phyloP scores from a whole-genome alignment of 1,140 invertebrate species.

The Hypsibius dujardini region DNA sequence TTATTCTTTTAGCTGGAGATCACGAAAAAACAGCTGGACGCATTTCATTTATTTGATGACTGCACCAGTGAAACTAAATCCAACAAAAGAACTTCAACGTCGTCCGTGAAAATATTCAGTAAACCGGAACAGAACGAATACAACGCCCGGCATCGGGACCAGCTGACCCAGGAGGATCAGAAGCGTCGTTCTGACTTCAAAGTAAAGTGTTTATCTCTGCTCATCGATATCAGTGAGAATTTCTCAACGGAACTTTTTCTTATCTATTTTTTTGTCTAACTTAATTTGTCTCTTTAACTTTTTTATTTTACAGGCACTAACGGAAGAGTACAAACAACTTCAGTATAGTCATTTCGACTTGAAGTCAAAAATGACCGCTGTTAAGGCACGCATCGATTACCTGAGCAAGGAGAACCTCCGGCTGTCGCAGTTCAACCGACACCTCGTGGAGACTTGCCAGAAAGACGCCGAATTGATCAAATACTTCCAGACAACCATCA shows the following conservation, averaged over 20 bases:
- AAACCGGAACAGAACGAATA: neutral
- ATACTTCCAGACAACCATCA: neutral
- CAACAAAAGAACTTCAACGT: too few species aligned
- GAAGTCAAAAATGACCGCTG: neutral
- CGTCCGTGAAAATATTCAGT: neutral
- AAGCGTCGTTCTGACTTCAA: neutral
- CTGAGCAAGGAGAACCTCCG: neutral
- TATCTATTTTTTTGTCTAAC: neutral
- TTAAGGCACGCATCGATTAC: neutral
- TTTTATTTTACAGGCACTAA: neutral
- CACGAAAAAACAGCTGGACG: too few species aligned
- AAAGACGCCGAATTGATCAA: constrained; percentile 4
- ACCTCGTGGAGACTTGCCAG: neutral
- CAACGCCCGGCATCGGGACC: neutral
- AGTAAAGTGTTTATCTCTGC: neutral
- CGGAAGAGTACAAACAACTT: neutral
- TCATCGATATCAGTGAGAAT: neutral
- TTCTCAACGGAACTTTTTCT: too few species aligned
- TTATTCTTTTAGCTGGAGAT: too few species aligned
- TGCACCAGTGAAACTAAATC: too few species aligned
- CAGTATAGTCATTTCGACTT: neutral
- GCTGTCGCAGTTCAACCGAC: neutral
- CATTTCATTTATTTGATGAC: too few species aligned
- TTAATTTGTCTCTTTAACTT: neutral
- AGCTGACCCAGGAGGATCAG: neutral